Evolutionary conservation across 53 echinoderm and acorn worm genomes (phyloP).

Genomic region (Temnopleurus reevesii): DNA sequence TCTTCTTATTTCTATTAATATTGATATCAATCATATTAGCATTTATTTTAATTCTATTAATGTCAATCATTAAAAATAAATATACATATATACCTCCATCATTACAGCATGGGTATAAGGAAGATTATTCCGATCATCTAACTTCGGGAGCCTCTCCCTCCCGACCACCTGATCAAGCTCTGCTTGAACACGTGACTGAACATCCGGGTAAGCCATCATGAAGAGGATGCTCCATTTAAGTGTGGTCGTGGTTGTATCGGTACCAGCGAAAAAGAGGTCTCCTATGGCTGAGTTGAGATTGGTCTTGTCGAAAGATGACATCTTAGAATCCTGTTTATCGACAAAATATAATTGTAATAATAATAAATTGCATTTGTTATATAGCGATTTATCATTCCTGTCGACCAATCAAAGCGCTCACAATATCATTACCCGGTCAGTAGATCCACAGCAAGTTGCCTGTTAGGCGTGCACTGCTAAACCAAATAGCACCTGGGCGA

Average conservation of each 20-base stretch:
- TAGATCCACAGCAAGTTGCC: too few relatives aligned
- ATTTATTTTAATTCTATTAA: too few relatives aligned
- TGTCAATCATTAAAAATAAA: too few relatives aligned
- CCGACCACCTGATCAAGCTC: constrained; percentile 43
- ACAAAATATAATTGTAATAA: too few relatives aligned
- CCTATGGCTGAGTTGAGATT: background rate
- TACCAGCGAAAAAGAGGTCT: constrained; percentile 33
- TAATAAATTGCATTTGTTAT: too few relatives aligned
- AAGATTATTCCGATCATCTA: constrained; percentile 4
- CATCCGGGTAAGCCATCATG: constrained; percentile 38
- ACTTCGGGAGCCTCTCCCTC: background rate
- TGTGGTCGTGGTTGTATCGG: constrained; percentile 18
- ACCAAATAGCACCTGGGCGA: too few relatives aligned
- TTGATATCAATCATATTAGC: too few relatives aligned
- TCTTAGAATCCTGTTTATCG: background rate
- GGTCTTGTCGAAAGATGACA: background rate
- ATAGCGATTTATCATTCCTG: too few relatives aligned
- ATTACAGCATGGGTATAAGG: constrained; percentile 20
- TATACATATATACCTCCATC: constrained; percentile 32
- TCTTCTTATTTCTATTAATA: too few relatives aligned
- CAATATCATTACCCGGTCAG: too few relatives aligned
- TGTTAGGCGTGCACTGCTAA: too few relatives aligned
- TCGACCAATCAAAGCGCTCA: too few relatives aligned
- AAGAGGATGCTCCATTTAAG: constrained; percentile 25
- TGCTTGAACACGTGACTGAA: constrained; percentile 44